Base-by-base conservation (phyloP, 2,888 invertebrate species). In the Orthosia gracilis region DNA sequence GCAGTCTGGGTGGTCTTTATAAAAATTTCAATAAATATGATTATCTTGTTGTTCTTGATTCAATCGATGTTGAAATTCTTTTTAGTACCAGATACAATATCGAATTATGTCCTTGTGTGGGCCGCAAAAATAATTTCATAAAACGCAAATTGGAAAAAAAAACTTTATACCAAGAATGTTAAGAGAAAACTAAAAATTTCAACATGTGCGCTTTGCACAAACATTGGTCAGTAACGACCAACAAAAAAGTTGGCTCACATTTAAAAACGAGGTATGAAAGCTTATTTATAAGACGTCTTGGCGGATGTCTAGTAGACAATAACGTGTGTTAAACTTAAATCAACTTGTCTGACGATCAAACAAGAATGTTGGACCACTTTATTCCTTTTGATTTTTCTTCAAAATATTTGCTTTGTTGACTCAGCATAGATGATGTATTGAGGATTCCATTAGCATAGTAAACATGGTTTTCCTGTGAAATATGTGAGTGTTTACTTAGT, bases 241-340 rank as follows among this genome's bases (percentile, higher is more conserved):
- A 83, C 58, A 73, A 72, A 78, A 69, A 75, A 70, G 65, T 83
- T 86, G 85, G 86, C 80, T 68, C 58, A 76, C 76, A 77, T 66
- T 76, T 82, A 80, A 82, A 85, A 80, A 76, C 73, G 73, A 68
- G 85, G 66, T 76, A 80, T 80, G 78, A 87, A 86, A 81, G 84
- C 84, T 85, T 87, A 87, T 87, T 87, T 87, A 86, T 84, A 81
- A 78, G 85, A 81, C 71, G 77, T 87, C 85, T 77, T 79, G 74
- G 71, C 84, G 86, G 80, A 86, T 80, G 82, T 84, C 74, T 78
- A 71, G 75, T 82, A 87, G 82, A 87, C 87, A 87, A 84, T 87
- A 86, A 85, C 78, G 85, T 79, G 76, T 82, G 83, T 87, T 85
- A 86, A 85, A 79, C 86, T 87, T 85, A 82, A 85, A 87, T 86